Percentiles rank a stretch among this genome's conserved stretches.
These are phyloP conservation scores for Leptothorax acervorum DNA, from an alignment of 2,888 invertebrate species.

Conservation along the genomic window DNA sequence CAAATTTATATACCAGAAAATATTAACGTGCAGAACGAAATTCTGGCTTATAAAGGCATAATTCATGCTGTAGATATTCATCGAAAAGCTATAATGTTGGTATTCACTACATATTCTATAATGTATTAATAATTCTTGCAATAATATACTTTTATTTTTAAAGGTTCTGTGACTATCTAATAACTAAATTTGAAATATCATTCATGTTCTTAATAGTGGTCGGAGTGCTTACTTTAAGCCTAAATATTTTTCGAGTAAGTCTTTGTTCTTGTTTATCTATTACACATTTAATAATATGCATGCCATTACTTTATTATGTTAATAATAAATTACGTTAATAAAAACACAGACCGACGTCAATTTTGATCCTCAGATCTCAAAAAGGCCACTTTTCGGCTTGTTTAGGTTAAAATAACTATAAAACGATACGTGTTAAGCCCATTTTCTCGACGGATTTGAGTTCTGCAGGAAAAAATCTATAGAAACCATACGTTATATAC, in stretches of 20 bases:
- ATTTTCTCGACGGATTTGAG: too few relatives aligned
- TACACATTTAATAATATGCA: neutral
- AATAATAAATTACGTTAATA: too few relatives aligned
- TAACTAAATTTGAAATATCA: neutral
- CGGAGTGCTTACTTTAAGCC: neutral
- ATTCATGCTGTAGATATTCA: conserved; percentile 18
- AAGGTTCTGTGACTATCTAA: neutral
- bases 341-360: too few relatives aligned
- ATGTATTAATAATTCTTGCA: neutral
- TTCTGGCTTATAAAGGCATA: neutral
- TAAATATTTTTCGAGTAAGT: conserved; percentile 13
- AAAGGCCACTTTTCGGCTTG: too few relatives aligned
- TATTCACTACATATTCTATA: neutral
- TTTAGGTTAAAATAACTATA: too few relatives aligned
- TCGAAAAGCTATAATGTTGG: conserved; percentile 17
- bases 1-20: neutral
- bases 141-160: neutral
- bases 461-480: too few relatives aligned
- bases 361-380: too few relatives aligned
- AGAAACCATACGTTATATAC: too few relatives aligned
- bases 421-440: too few relatives aligned
- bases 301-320: neutral
- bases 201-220: neutral
- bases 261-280: neutral
- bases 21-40: neutral